These are phyloP conservation scores for Mus caroli DNA, from an alignment of 2,797 vertebrate genomes.

Conservation along the genomic window DNA sequence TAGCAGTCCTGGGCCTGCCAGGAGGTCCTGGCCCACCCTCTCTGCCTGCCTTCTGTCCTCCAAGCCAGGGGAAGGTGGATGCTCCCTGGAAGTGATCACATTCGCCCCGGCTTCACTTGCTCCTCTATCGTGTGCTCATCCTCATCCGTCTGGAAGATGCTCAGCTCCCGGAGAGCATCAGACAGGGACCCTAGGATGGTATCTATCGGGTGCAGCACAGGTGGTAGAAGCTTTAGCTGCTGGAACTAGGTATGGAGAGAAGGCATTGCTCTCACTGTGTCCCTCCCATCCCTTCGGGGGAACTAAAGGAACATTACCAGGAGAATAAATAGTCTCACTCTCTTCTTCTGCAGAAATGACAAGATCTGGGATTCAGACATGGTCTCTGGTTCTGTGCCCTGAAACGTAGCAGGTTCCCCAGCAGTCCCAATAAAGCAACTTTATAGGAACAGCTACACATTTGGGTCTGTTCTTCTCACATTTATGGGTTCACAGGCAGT, in stretches of 20 bases:
- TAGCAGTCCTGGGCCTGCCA: background rate
- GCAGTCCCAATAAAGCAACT: background rate
- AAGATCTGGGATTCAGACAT: background rate
- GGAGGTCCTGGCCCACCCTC: background rate
- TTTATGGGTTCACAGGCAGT: background rate
- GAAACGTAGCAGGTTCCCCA: background rate
- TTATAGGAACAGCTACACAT: background rate
- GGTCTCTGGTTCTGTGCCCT: background rate
- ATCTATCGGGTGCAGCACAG: background rate
- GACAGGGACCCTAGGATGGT: background rate
- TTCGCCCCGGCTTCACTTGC: no score
- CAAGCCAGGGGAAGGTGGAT: background rate
- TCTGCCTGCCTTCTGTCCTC: background rate
- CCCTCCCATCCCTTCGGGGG: background rate
- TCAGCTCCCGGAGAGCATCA: background rate
- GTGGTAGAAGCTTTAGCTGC: background rate
- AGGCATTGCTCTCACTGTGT: background rate
- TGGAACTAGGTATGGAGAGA: background rate
- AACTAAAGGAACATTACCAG: background rate
- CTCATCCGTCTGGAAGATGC: background rate
- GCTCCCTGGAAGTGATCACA: background rate
- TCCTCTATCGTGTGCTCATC: background rate
- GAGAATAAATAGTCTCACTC: no score
- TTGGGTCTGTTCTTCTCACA: slow-evolving; percentile 16
- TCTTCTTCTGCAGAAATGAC: slow-evolving; percentile 10